Evolutionary conservation across 2,888 invertebrate genomes (phyloP).

Genomic region (Tupiocoris notatus): DNA sequence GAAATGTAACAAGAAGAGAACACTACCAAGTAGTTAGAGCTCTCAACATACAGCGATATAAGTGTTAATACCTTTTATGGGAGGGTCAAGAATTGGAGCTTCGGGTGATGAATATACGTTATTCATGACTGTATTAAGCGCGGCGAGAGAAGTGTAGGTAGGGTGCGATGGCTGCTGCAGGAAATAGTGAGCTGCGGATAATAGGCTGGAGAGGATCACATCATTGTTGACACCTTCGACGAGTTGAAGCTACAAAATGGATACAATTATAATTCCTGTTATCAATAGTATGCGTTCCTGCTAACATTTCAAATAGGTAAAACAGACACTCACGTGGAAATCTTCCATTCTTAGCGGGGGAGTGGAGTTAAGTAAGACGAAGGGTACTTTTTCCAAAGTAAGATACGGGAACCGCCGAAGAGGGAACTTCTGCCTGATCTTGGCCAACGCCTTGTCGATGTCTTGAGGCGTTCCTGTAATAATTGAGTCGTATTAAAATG

Average conservation of each 20-base stretch:
- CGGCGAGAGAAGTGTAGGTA: constrained; percentile 78
- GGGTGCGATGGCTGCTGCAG: constrained; percentile 95
- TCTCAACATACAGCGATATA: background rate
- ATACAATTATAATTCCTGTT: too few species aligned
- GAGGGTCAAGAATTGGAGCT: constrained; percentile 76
- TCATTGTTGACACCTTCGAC: constrained; percentile 92
- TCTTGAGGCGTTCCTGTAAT: constrained; percentile 68
- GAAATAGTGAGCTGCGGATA: constrained; percentile 86
- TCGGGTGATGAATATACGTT: constrained; percentile 74
- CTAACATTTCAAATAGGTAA: too few species aligned
- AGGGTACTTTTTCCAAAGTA: constrained; percentile 64
- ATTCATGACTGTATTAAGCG: constrained; percentile 79
- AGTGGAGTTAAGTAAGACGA: constrained; percentile 51
- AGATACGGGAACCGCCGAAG: constrained; percentile 75
- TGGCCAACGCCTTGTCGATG: constrained; percentile 76
- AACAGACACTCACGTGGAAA: constrained; percentile 56
- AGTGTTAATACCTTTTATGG: constrained; percentile 78
- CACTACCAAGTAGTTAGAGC: background rate
- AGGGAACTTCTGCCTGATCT: constrained; percentile 85
- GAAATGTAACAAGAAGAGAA: too few species aligned
- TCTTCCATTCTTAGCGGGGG: constrained; percentile 52
- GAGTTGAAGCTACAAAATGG: constrained; percentile 70
- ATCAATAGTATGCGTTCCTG: too few species aligned
- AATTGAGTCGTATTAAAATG: background rate
- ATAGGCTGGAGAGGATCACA: constrained; percentile 82